Conservation (phyloP, 2,888 invertebrate species). For the Callosobruchus maculatus region DNA sequence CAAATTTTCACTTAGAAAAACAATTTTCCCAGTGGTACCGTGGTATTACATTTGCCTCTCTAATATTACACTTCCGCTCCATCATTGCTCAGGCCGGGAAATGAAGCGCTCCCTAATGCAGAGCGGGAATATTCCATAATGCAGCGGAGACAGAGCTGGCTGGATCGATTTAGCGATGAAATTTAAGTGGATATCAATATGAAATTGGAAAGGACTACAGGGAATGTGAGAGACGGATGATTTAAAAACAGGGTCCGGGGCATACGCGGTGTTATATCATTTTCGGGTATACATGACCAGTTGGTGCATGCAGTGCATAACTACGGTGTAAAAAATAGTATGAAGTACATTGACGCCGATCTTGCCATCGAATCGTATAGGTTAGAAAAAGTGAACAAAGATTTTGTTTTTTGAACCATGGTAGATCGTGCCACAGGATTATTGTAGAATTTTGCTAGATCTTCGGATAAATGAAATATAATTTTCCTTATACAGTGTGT, state of each 20-base stretch:
- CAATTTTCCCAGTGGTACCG: not conserved
- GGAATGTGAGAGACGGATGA: not conserved
- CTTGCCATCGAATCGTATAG: no score
- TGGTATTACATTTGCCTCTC: not conserved
- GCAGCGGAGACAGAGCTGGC: not conserved
- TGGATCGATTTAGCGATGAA: not conserved
- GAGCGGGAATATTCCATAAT: not conserved
- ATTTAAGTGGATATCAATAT: not conserved
- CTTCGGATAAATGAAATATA: no score
- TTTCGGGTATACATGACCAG: no score
- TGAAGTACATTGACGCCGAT: no score
- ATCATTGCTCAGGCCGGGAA: not conserved
- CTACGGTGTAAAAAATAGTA: no score
- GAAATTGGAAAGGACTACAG: not conserved
- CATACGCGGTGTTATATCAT: no score
- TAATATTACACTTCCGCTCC: not conserved
- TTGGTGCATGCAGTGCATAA: no score
- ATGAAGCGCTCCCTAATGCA: not conserved
- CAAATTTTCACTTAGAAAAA: not conserved
- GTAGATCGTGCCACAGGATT: no score
- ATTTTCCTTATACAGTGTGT: no score
- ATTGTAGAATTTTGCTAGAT: no score
- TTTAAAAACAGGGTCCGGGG: not conserved
- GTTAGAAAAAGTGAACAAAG: no score
- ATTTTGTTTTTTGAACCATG: no score